These are phyloP conservation scores for Gobiocypris rarus DNA, from an alignment of 2,113 vertebrate genomes.

Conservation along the genomic window DNA sequence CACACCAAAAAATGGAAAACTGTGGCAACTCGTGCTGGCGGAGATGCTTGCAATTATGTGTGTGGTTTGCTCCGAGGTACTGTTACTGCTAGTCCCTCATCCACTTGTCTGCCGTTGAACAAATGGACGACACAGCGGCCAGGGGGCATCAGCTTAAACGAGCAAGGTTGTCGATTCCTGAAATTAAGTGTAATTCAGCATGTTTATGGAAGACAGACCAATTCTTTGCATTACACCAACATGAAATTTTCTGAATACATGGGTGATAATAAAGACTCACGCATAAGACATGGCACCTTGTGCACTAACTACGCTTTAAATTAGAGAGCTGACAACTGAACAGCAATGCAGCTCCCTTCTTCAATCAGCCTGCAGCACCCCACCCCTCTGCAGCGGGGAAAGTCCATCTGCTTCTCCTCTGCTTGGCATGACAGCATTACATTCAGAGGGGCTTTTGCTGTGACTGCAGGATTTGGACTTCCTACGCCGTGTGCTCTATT, in stretches of 20 bases:
- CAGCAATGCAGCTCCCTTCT: constrained; percentile 30
- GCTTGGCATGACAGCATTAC: constrained; percentile 5
- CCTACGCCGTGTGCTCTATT: constrained; percentile 34
- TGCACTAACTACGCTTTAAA: constrained; percentile 6
- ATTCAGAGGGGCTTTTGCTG: constrained; percentile 36
- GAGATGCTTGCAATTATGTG: background rate
- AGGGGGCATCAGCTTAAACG: background rate
- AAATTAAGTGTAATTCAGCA: constrained; percentile 62
- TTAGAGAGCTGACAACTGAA: constrained; percentile 29
- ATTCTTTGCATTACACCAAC: background rate
- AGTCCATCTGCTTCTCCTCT: constrained; percentile 44
- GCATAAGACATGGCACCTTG: background rate
- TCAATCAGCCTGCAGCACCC: constrained; percentile 4
- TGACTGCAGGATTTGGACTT: constrained; percentile 42
- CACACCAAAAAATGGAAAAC: background rate
- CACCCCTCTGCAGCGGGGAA: constrained; percentile 13
- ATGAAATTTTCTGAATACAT: background rate
- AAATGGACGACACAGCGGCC: background rate
- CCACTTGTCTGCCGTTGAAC: background rate
- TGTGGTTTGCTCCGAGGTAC: background rate
- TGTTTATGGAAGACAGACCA: constrained; percentile 15
- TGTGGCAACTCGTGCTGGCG: background rate
- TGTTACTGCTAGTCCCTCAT: background rate
- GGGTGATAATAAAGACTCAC: constrained; percentile 7
- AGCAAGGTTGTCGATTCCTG: constrained; percentile 50